These are phyloP conservation scores for Actenoides lindsayi DNA, from an alignment of 2,113 vertebrate species.

Conservation along the genomic window DNA sequence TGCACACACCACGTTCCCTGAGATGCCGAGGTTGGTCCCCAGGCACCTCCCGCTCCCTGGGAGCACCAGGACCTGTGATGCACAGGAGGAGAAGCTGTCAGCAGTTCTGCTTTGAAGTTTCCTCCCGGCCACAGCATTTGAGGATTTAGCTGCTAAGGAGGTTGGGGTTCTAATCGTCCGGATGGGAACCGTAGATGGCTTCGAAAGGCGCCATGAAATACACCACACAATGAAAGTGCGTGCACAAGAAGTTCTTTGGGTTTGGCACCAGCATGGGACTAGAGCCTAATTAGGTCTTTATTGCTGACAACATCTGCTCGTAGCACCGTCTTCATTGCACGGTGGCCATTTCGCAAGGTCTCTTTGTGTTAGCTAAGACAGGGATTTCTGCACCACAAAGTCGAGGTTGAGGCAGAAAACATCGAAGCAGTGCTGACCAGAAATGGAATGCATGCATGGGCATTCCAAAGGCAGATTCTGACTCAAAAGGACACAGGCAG, in stretches of 20 bases:
- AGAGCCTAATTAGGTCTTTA: slow-evolving; percentile 24
- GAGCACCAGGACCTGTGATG: fast-evolving
- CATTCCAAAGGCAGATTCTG: not conserved
- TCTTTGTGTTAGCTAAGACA: not conserved
- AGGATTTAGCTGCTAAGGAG: not conserved
- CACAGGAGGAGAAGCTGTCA: not conserved
- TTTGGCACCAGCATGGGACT: not conserved
- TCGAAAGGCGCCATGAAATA: not conserved
- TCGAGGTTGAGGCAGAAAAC: not conserved
- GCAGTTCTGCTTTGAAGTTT: slow-evolving; percentile 2
- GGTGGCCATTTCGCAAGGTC: not conserved
- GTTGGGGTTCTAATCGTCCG: not conserved
- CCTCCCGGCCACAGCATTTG: not conserved
- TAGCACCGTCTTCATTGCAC: not conserved
- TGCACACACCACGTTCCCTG: fast-evolving
- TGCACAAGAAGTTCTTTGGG: not conserved
- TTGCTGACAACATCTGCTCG: slow-evolving; percentile 14
- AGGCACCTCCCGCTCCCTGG: fast-evolving
- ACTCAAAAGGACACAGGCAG: not conserved
- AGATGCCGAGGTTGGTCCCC: not conserved
- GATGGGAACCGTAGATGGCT: not conserved
- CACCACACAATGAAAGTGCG: not conserved
- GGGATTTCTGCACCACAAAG: not conserved
- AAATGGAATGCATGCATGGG: not conserved
- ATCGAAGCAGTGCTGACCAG: not conserved